phyloP scores from a whole-genome alignment of 2,888 invertebrate species.

The Neuroscelio doddi region DNA sequence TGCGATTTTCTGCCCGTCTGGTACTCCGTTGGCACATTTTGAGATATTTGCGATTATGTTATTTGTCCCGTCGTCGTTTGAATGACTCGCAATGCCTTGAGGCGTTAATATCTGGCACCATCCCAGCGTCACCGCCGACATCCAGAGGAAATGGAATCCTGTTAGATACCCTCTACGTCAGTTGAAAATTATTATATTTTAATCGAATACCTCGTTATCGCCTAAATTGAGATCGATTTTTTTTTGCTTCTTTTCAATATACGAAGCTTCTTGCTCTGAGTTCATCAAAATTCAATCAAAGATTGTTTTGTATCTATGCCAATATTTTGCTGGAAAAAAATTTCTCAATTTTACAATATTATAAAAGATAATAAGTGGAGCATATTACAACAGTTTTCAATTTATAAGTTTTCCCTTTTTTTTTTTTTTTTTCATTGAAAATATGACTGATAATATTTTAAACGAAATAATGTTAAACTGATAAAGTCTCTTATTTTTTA shows the following conservation, averaged over 20 bases:
- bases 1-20: conserved; percentile 18
- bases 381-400: no score
- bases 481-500: no score
- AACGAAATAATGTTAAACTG: no score
- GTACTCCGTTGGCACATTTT: conserved; percentile 7
- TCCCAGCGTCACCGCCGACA: conserved; percentile 22
- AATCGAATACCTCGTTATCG: conserved; percentile 41
- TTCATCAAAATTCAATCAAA: no score
- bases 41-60: neutral
- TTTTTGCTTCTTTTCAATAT: neutral
- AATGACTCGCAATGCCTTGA: conserved; percentile 15
- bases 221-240: conserved; percentile 35
- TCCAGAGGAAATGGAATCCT: conserved; percentile 33
- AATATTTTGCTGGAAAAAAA: no score
- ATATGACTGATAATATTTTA: no score
- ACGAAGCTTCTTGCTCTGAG: neutral
- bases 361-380: no score
- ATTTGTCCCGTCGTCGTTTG: neutral
- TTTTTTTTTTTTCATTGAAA: no score
- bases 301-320: no score
- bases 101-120: conserved; percentile 36
- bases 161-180: conserved; percentile 21
- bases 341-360: no score
- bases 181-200: conserved; percentile 38
- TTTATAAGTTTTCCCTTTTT: no score